Conservation (phyloP, 2,888 invertebrate species). For the Strigamia transsilvanica region DNA sequence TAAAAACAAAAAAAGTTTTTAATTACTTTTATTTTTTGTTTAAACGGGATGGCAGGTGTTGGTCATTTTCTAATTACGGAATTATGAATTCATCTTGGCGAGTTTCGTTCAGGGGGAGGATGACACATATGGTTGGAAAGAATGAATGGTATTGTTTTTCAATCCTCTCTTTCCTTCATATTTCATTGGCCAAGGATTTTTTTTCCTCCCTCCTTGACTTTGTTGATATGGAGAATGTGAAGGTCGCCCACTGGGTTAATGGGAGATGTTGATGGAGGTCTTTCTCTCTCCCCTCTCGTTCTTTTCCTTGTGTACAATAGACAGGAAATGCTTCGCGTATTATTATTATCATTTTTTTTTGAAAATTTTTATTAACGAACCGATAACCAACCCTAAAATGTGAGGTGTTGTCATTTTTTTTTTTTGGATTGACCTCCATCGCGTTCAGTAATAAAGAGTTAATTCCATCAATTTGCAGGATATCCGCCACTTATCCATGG, state of each 20-base stretch:
- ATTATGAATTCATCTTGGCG: background rate
- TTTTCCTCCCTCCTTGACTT: slow-evolving; percentile 1
- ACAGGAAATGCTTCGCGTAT: background rate
- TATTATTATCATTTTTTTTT: background rate
- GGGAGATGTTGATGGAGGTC: slow-evolving; percentile 8
- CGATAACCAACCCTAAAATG: background rate
- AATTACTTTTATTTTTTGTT: background rate
- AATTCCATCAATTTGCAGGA: background rate
- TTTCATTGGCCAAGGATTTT: slow-evolving; percentile 2
- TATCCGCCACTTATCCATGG: background rate
- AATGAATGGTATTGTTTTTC: background rate
- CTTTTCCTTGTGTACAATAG: background rate
- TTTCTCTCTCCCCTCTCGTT: background rate
- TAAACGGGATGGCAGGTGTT: background rate
- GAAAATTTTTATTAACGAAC: background rate
- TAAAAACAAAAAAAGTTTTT: no score
- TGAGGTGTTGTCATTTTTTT: background rate
- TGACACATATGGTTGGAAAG: background rate
- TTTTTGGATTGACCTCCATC: background rate
- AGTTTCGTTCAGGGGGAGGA: background rate
- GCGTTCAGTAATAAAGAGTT: background rate
- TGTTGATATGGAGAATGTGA: slow-evolving; percentile 8
- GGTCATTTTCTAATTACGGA: background rate
- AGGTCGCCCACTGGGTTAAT: slow-evolving; percentile 1
- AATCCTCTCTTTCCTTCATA: background rate